phyloP scores from a whole-genome alignment of 2,888 invertebrate genomes.

The Hydropsyche betteni region DNA sequence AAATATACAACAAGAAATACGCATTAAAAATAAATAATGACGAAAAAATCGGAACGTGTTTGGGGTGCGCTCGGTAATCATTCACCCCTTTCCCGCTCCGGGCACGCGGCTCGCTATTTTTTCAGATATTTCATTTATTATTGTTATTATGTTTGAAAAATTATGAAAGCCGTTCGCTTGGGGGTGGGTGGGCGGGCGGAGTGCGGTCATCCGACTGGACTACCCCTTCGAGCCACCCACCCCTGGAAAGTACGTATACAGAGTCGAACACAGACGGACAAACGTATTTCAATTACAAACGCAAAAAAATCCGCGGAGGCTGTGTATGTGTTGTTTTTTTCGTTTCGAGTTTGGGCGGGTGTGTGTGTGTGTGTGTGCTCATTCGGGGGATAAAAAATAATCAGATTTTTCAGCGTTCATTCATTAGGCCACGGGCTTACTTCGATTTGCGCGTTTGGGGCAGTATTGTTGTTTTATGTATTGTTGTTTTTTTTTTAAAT shows the following conservation, averaged over 20 bases:
- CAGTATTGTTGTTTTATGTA: constrained; percentile 2
- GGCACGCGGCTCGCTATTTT: constrained; percentile 41
- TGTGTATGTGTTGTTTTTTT: constrained; percentile 5
- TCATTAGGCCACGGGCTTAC: constrained; percentile 46
- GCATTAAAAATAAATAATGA: background rate
- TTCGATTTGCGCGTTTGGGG: constrained; percentile 27
- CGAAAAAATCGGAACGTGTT: constrained; percentile 1
- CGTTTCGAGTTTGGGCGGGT: background rate
- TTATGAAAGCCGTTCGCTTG: constrained; percentile 46
- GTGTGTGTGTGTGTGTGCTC: constrained; percentile 45
- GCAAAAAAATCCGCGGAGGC: constrained; percentile 15
- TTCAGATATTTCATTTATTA: constrained; percentile 50
- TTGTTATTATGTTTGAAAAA: constrained; percentile 52
- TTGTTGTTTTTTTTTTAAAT: background rate
- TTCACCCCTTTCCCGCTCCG: constrained; percentile 35
- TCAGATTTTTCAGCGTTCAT: constrained; percentile 52
- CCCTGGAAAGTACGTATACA: constrained; percentile 16
- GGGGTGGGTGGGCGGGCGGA: constrained; percentile 25
- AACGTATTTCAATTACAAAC: constrained; percentile 28
- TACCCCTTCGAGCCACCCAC: constrained; percentile 10
- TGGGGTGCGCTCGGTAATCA: constrained; percentile 23
- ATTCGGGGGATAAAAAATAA: constrained; percentile 51
- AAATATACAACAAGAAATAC: background rate
- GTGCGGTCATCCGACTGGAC: constrained; percentile 35
- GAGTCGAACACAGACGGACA: constrained; percentile 19